Percentiles rank a stretch among this genome's conserved stretches.
Evolutionary conservation across 2,888 invertebrate species (phyloP).

Genomic region (Psylliodes chrysocephalus): DNA sequence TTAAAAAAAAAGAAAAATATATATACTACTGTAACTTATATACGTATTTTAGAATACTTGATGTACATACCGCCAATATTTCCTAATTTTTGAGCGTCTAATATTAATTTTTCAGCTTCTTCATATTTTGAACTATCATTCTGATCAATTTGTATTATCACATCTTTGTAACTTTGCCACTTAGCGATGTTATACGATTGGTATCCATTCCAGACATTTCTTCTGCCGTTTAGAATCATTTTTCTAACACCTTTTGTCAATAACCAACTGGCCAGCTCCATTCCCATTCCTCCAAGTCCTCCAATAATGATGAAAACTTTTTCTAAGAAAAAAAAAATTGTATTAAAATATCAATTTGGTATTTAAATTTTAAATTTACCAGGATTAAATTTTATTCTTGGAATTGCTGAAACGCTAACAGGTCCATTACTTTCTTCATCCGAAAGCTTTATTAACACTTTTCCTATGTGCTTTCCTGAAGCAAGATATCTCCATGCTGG

Average conservation of each 20-base stretch:
- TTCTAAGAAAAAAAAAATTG: background rate
- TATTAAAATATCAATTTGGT: too few relatives aligned
- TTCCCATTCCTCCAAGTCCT: constrained; percentile 74
- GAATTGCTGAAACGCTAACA: constrained; percentile 27
- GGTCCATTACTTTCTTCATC: constrained; percentile 38
- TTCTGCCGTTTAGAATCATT: constrained; percentile 70
- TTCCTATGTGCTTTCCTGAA: constrained; percentile 82
- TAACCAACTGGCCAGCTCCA: constrained; percentile 72
- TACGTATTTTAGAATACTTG: background rate
- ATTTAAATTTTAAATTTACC: constrained; percentile 49
- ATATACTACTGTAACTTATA: too few relatives aligned
- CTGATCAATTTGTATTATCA: constrained; percentile 59
- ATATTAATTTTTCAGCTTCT: constrained; percentile 62
- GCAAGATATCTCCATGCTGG: constrained; percentile 74
- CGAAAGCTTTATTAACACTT: constrained; percentile 66
- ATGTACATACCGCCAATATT: constrained; percentile 67
- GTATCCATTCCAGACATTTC: constrained; percentile 69
- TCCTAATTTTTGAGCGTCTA: constrained; percentile 61
- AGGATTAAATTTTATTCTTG: constrained; percentile 48
- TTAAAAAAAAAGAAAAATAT: too few relatives aligned
- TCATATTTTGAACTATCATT: constrained; percentile 57
- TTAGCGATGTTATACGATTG: constrained; percentile 64
- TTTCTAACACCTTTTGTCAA: constrained; percentile 69
- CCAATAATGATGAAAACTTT: constrained; percentile 58
- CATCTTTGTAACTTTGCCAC: constrained; percentile 56